Evolutionary conservation across 1,140 invertebrate genomes (phyloP), one percentile per base, ranked within the genome.

Genomic region (Drosophila suzukii): DNA sequence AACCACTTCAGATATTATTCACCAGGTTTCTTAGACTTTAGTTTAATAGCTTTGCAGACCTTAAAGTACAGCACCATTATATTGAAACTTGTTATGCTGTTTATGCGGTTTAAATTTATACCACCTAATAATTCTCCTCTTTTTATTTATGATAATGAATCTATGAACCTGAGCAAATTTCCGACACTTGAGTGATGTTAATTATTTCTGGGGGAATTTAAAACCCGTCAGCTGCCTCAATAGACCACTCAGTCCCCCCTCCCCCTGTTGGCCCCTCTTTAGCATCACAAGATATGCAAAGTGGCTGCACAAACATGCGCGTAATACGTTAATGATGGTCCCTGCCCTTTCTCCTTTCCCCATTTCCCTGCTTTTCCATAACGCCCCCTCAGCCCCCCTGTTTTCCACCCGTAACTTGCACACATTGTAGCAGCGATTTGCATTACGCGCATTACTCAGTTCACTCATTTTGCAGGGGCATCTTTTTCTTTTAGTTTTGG

Each of bases 271-370:
- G 7, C 12, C 51, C 20, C 61, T 30, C 56, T 24, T 20, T 4
- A 57, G 55, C 32, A 17, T 60, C 67, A 41, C 54, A 72, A 76
- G 75, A 82, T 81, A 84, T 83, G 84, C 80, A 79, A 89, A 86
- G 72, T 88, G 79, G 75, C 79, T 77, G 76, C 84, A 88, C 75
- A 88, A 86, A 83, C 79, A 88, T 76, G 66, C 58, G 71, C 84
- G 83, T 86, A 86, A 86, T 88, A 79, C 83, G 75, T 83, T 86
- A 86, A 88, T 86, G 79, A 88, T 83, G 83, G 59, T 65, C 70
- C 36, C 34, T 51, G 60, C 49, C 59, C 20, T 30, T 32, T 8
- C 51, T 32, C 61, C 36, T 20, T 20, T 20, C 20, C 43, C 8
- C 17, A 47, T 58, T 47, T n/a, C 38, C 11, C 43, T 8, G 15